These are phyloP conservation scores for Pogonognathellus flavescens DNA, from an alignment of 1,140 invertebrate genomes.

Conservation along the genomic window DNA sequence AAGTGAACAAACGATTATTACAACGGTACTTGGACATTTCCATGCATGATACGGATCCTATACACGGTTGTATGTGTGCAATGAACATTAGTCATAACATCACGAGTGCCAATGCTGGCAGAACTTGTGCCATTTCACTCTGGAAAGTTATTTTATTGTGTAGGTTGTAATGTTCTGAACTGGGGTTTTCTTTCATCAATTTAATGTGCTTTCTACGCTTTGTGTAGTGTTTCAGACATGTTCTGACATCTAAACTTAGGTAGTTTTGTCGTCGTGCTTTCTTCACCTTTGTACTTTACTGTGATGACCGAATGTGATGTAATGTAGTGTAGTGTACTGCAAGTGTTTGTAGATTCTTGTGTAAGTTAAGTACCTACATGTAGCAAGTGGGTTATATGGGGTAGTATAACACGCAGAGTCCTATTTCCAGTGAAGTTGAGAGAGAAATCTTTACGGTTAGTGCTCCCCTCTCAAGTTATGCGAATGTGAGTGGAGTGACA, in stretches of 20 bases:
- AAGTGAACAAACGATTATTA: slow-evolving; percentile 12
- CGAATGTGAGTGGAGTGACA: slow-evolving; percentile 34
- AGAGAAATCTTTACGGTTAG: slow-evolving; percentile 15
- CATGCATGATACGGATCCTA: no score
- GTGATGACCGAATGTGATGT: neutral
- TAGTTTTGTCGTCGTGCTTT: neutral
- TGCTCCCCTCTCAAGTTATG: slow-evolving; percentile 27
- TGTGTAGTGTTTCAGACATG: no score
- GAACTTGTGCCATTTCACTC: no score
- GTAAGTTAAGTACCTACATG: neutral
- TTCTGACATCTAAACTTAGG: neutral
- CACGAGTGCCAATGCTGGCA: no score
- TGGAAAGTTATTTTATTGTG: no score
- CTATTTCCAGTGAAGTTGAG: neutral
- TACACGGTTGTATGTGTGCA: no score
- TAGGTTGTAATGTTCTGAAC: no score
- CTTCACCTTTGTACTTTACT: slow-evolving; percentile 19
- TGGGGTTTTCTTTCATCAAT: no score
- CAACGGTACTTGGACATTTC: neutral
- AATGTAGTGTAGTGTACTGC: no score
- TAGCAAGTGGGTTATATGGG: neutral
- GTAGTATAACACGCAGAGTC: neutral
- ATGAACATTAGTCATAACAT: no score
- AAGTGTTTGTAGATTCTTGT: neutral
- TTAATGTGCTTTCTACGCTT: no score